Percentiles rank a stretch among this genome's conserved stretches.
Conservation (phyloP, 2,797 vertebrate species). For the Presbytis comata region DNA sequence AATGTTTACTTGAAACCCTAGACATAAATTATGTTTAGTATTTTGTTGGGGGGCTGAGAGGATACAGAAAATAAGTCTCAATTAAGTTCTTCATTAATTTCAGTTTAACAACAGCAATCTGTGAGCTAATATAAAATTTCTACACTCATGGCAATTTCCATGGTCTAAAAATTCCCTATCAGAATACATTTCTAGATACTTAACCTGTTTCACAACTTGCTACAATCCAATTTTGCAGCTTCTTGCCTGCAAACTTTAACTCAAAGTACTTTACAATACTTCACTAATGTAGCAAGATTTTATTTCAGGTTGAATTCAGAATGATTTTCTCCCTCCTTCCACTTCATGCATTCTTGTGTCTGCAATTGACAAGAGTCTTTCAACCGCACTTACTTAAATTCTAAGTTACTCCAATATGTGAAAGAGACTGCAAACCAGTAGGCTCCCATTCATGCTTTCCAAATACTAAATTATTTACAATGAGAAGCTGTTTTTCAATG, state of each 20-base stretch:
- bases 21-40: neutral
- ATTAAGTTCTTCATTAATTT: conserved; percentile 41
- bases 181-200: conserved; percentile 41
- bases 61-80: neutral
- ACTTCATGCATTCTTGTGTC: neutral
- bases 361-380: neutral
- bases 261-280: conserved; percentile 7
- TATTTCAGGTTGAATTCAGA: conserved; percentile 44
- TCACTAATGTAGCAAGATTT: conserved; percentile 23
- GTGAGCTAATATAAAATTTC: conserved; percentile 38
- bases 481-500: neutral
- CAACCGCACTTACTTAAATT: neutral
- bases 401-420: conserved; percentile 4
- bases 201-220: conserved; percentile 34
- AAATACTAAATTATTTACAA: conserved; percentile 42
- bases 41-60: neutral
- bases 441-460: neutral
- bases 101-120: conserved; percentile 36
- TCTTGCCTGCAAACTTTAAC: conserved; percentile 28
- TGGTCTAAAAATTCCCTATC: conserved; percentile 39
- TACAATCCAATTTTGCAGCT: neutral
- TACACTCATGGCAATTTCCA: conserved; percentile 44
- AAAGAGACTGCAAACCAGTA: neutral
- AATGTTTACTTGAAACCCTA: conserved; percentile 33
- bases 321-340: neutral